Evolutionary conservation across 2,113 vertebrate species (phyloP).

Genomic region (Hemibagrus wyckioides): DNA sequence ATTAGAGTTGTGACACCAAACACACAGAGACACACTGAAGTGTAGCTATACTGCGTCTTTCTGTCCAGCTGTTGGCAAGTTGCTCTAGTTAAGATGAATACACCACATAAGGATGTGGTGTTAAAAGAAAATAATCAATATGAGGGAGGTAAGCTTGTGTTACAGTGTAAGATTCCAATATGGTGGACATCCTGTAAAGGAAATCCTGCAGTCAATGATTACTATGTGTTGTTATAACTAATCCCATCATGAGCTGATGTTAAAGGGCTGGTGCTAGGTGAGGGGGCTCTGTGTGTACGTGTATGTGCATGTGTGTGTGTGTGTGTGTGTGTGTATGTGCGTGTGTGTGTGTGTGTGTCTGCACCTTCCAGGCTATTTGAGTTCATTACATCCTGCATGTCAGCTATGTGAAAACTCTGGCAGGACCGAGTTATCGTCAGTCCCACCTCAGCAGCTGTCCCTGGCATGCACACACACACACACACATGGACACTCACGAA

Average conservation of each 20-base stretch:
- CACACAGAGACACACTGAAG: neutral
- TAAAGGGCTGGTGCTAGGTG: neutral
- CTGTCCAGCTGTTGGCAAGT: neutral
- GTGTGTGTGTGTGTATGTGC: neutral
- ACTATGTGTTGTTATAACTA: slow-evolving; percentile 4
- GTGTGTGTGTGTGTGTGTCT: neutral
- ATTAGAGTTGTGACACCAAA: neutral
- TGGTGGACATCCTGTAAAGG: neutral
- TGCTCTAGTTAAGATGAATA: neutral
- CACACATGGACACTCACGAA: neutral
- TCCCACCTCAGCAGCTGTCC: slow-evolving; percentile 51
- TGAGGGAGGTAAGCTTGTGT: neutral
- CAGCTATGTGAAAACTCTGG: slow-evolving; percentile 53
- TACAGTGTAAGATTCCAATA: neutral
- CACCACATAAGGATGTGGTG: neutral
- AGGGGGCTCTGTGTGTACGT: neutral
- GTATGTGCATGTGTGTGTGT: neutral
- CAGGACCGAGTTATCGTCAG: slow-evolving; percentile 31
- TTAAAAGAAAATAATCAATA: neutral
- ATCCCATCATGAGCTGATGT: neutral
- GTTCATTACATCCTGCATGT: slow-evolving; percentile 61
- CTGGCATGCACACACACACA: neutral
- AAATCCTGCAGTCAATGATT: neutral
- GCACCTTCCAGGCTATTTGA: slow-evolving; percentile 39
- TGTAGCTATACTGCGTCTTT: neutral